A percentile compares a stretch with the other conserved stretches of the same genome.
phyloP scores from a whole-genome alignment of 1,140 invertebrate genomes.

The Oppia nitens region DNA sequence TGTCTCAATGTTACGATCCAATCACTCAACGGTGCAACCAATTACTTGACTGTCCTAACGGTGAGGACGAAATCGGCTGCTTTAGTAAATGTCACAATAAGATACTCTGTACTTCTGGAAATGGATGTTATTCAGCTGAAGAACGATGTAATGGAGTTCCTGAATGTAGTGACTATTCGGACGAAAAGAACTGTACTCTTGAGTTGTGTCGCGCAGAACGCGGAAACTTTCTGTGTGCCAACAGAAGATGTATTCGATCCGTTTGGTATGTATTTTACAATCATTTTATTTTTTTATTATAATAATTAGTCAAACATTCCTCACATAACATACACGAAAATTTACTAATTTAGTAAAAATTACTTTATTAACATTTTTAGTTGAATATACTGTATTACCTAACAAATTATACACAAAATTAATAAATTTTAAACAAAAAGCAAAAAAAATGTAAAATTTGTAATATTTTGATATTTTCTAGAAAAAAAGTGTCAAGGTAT shows the following conservation, averaged over 20 bases:
- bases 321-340: no score
- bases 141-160: constrained; percentile 30
- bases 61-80: constrained; percentile 65
- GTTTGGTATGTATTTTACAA: constrained; percentile 22
- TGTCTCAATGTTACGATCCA: constrained; percentile 19
- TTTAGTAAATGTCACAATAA: constrained; percentile 34
- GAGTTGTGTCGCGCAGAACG: constrained; percentile 27
- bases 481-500: no score
- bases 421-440: no score
- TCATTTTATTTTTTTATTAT: no score
- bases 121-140: constrained; percentile 26
- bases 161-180: constrained; percentile 27
- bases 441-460: no score
- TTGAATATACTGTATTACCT: no score
- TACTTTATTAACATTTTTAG: no score
- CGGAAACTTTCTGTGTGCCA: constrained; percentile 32
- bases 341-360: no score
- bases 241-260: constrained; percentile 31
- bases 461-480: no score
- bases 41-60: constrained; percentile 60
- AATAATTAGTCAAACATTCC: no score
- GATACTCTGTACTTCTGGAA: constrained; percentile 22
- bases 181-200: constrained; percentile 29
- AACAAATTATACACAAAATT: no score
- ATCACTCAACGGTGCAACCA: constrained; percentile 30